These are phyloP conservation scores for Pyrocephalus nanus DNA, from an alignment of 2,797 vertebrate species.

Conservation along the genomic window DNA sequence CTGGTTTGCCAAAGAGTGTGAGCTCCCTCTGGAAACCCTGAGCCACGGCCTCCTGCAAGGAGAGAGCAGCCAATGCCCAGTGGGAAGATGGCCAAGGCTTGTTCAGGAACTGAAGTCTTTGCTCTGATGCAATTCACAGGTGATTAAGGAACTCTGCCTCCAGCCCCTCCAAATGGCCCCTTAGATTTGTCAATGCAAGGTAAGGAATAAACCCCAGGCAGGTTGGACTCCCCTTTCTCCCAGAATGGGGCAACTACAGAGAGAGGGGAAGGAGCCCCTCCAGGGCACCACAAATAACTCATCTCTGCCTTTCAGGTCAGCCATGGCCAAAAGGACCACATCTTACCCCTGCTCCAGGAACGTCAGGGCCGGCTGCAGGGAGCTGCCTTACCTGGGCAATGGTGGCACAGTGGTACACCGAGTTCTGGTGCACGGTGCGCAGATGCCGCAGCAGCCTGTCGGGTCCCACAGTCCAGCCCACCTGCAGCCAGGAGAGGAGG, in stretches of 20 bases:
- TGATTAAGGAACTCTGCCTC: not conserved
- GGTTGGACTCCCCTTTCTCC: not conserved
- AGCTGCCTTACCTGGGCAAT: constrained; percentile 84
- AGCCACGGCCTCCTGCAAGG: constrained; percentile 86
- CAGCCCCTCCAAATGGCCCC: not conserved
- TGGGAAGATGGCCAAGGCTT: not conserved
- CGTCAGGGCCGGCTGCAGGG: not conserved
- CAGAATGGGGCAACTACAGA: not conserved
- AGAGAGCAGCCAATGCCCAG: not conserved
- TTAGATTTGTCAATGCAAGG: not conserved
- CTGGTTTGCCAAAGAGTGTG: constrained; percentile 77
- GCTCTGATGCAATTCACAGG: not conserved
- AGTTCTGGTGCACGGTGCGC: constrained; percentile 90
- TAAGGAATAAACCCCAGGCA: not conserved
- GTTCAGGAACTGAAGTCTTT: no score
- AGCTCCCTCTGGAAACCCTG: constrained; percentile 85
- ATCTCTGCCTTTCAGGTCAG: not conserved
- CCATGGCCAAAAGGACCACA: not conserved
- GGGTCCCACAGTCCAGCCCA: constrained; percentile 90
- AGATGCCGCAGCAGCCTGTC: constrained; percentile 84
- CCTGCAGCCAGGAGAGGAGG: constrained; percentile 72
- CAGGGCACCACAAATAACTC: not conserved
- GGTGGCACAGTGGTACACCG: constrained; percentile 88
- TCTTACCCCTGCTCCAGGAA: not conserved
- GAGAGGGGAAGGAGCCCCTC: not conserved